Base-by-base conservation (phyloP, 23 tunicate genomes). In the Halocynthia aurantium region DNA sequence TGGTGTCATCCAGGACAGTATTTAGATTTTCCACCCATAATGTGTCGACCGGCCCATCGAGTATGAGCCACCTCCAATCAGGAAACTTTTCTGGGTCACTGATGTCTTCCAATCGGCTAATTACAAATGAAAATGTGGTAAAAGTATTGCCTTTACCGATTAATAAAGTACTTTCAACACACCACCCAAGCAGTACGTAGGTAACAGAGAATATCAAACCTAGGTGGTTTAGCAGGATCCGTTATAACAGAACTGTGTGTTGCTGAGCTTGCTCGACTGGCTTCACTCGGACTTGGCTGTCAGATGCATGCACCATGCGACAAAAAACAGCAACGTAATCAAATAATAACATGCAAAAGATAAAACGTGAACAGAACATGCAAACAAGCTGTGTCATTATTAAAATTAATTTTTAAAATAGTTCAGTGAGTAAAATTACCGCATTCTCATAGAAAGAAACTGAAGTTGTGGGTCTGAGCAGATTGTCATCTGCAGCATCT, bases 31-130 rank as follows among this genome's bases (percentile, higher is more conserved):
- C 98, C 17, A 92, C 98, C 98, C 98, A 92, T 20, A 90, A 77
- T 53, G 98, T 86, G 62, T 92, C 98, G n/a, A 92, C 98, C 7
- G 98, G 98, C 6, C 98, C 98, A 79, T 92, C 98, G 21, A 92
- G 70, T 40, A 92, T 73, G 13, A 92, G 61, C 98, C 98, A 92
- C 52, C 89, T 62, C 98, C 92, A 89, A 67, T 89, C 96, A 13
- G 78, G 78, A 54, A n/a, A 74, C 56, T 52, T 62, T 12, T 65
- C 19, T 52, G 78, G 78, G 21, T 74, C 78, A 74, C 56, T 74
- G 21, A 53, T 8, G 57, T 74, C 78, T 74, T 74, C 78, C 10
- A 74, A 54, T 13, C 78, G 78, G 63, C 78, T 74, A 49, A 31
- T 31, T 0, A 31, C 44, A 31, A 74, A 51, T 58, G 63, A 13